Evolutionary conservation across 2,888 invertebrate genomes (phyloP), one percentile per base, ranked within the genome.

Genomic region (Pandemis heparana): DNA sequence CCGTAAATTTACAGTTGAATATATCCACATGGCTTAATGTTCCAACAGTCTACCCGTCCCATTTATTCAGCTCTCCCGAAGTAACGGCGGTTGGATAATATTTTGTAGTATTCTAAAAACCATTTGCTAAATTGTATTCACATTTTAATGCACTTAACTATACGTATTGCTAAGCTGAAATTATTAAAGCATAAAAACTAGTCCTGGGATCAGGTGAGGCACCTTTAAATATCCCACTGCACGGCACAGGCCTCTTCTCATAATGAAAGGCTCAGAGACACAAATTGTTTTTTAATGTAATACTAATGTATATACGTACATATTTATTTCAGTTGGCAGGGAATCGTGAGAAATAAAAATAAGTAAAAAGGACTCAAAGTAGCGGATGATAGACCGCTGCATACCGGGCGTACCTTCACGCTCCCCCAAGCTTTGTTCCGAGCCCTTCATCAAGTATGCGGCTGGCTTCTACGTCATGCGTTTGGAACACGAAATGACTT

Each of bases 361-460:
- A 18, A 18, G 10, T 16, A 8, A 18, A 23, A 43, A 32, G 7
- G 63, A 32, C 18, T 64, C 1, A 48, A 64, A 43, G 18, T n/a
- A 53, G 53, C 32, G 32, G 18, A 38, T 68, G 60, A 68, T 38
- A 32, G 63, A 53, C 43, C 56, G 56, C 38, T 56, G 53, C 70
- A 70, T 64, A 56, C 53, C 43, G 32, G 63, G 63, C 63, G 63
- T 56, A 70, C 63, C 63, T 70, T 64, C 46, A 63, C 70, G 70
- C 56, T 70, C 56, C 56, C 56, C 71, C 64, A 39, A 53, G 67
- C 67, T 72, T 67, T 53, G 67, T 62, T 65, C 41, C 43, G 60
- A 75, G 75, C 82, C 83, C 81, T 85, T 85, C 83, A 85, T 87
- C 84, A 82, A 80, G 84, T 86, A 87, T 86, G 83, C 87, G 80